Base-by-base conservation (phyloP, 2,797 vertebrate genomes). In the Chaenodraco wilsoni region DNA sequence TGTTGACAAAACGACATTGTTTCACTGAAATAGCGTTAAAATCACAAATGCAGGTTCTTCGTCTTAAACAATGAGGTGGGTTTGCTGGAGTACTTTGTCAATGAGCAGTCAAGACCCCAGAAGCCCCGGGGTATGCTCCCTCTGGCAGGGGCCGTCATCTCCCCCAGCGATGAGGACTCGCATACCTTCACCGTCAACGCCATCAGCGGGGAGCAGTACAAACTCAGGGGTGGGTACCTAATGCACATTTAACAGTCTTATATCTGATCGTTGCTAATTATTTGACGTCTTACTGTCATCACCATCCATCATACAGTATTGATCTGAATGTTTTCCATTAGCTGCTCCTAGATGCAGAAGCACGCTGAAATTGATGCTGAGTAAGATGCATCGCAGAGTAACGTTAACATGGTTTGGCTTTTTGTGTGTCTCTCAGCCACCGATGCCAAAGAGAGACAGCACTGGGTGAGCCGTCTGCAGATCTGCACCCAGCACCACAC, bases 391-490 rank as follows among this genome's bases (percentile, higher is more conserved):
- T 54, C 51, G 12, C 9, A 7, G 56, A 62, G 62, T 57, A 40
- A 54, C 68, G 17, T 13, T 74, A 67, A 87, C 45, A 50, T 44
- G 40, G 15, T 78, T 69, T 41, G 70, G 16, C 68, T 21, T 31
- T 7, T 10, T 45, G 4, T 84, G 69, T 76, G 45, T 85, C 13
- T 73, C 40, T 54, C 77, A 99, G 98, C 96, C 74, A 92, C 96
- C 1, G 98, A 99, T 84, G 97, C 98, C 87, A 99, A 99, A 85
- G 98, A 99, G 83, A 94, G 98, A 48, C 98, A 99, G 56, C 98
- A 99, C 72, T 99, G 98, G 98, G 98, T 99, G 78, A 99, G 98
- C 94, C 92, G 98, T 69, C 95, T 99, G 54, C 98, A 99, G 93
- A 97, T 99, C 79, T 99, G 98, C 87, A 96, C 97, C 0, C 98